Evolutionary conservation across 2,113 vertebrate species (phyloP).

Genomic region (Anguilla rostrata): DNA sequence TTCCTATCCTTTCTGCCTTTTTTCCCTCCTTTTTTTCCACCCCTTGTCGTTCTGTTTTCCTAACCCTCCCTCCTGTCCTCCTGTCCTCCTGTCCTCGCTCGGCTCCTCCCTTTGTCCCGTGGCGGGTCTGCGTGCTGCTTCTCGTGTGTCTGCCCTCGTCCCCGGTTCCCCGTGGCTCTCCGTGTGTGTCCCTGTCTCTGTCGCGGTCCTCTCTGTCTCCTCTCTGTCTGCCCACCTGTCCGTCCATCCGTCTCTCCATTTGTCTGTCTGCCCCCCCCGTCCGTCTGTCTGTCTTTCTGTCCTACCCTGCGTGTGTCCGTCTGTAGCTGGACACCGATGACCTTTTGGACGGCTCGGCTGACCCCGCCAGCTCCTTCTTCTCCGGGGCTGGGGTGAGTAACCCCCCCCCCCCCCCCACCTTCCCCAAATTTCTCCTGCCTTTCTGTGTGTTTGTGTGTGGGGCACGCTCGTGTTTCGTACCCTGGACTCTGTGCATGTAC

Average conservation of each 20-base stretch:
- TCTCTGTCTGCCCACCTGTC: constrained; percentile 52
- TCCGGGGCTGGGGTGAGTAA: constrained; percentile 85
- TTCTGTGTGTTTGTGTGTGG: constrained; percentile 54
- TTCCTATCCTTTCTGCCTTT: constrained; percentile 48
- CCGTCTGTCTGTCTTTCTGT: too few species aligned
- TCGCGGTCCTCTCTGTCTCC: constrained; percentile 61
- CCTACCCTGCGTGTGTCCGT: constrained; percentile 62
- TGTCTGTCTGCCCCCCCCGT: constrained; percentile 64
- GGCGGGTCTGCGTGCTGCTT: constrained; percentile 51
- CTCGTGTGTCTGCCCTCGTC: constrained; percentile 49
- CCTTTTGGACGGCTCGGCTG: constrained; percentile 87
- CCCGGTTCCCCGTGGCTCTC: constrained; percentile 31
- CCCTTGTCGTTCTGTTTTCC: background rate
- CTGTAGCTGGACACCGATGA: constrained; percentile 87
- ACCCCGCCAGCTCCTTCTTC: constrained; percentile 89
- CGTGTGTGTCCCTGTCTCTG: constrained; percentile 49
- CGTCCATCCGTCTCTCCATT: constrained; percentile 32
- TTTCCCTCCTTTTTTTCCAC: constrained; percentile 45
- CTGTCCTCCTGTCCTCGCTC: background rate
- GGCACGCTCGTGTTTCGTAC: constrained; percentile 50
- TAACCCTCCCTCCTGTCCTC: background rate
- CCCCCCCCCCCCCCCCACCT: constrained; percentile 47
- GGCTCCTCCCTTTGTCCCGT: constrained; percentile 40
- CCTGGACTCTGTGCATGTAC: too few species aligned
- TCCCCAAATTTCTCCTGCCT: constrained; percentile 37